A percentile compares a stretch with the other conserved stretches of the same genome.
Conservation (phyloP, 1,140 invertebrate genomes). For the Popillia japonica region DNA sequence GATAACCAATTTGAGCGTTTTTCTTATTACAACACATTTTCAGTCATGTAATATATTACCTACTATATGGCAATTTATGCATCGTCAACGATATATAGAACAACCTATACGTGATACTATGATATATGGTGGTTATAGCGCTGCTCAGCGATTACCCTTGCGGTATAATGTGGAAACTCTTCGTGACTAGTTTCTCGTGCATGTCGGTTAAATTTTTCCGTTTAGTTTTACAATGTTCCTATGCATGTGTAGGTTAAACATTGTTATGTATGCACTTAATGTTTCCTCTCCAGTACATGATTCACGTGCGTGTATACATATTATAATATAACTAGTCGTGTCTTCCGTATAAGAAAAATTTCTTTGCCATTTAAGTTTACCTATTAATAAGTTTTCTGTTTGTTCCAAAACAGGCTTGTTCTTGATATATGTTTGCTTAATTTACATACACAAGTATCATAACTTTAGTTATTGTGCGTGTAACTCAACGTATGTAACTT, state of each 20-base stretch:
- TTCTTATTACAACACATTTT: background rate
- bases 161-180: conserved; percentile 11
- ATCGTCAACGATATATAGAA: conserved; percentile 24
- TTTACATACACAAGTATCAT: background rate
- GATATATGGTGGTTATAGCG: conserved; percentile 5
- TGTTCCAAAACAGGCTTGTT: background rate
- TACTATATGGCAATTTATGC: conserved; percentile 14
- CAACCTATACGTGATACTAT: conserved; percentile 20
- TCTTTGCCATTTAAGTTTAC: conserved; percentile 1
- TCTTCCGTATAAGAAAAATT: background rate
- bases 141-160: conserved; percentile 3
- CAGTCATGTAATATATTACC: background rate
- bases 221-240: background rate
- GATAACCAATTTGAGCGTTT: background rate
- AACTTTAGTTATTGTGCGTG: background rate
- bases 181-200: conserved; percentile 30
- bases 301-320: conserved; percentile 10
- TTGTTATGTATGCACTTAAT: background rate
- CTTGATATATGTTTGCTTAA: background rate
- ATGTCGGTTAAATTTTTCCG: conserved; percentile 13
- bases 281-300: background rate
- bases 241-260: background rate
- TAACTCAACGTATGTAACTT: too few relatives aligned
- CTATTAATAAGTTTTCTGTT: conserved; percentile 16
- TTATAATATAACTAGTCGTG: background rate